Evolutionary conservation across 2,113 vertebrate genomes (phyloP), one percentile per base, ranked within the genome.

Genomic region (Oreotrochilus melanogaster): DNA sequence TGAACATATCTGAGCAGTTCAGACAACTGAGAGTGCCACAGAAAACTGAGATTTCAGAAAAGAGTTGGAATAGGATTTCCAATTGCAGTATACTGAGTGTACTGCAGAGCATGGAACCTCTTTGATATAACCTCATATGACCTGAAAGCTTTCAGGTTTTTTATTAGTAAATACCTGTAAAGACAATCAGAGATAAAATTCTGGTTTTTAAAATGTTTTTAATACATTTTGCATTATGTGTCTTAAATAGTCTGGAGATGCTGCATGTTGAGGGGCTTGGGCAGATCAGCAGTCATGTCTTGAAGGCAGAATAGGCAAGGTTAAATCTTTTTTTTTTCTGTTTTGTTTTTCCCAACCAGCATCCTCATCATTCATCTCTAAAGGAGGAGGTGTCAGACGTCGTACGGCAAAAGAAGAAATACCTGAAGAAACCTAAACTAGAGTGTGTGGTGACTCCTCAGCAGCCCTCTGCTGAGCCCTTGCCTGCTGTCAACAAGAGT

Each of bases 381-480:
- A 99, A 98, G 97, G 98, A 99, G 45, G 98, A 99, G 86, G 97
- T 96, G 80, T 97, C 98, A 30, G 98, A 99, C 67, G 98, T 98
- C 43, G 98, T 98, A 85, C 98, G 98, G 74, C 98, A 98, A 83
- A 99, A 99, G 98, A 99, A 99, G 98, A 99, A 99, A 48, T 98
- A 98, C 92, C 96, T 98, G 90, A 99, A 98, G 97, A 99, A 98
- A 94, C 98, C 98, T 79, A 98, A 98, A 65, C 92, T 98, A 75
- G 98, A 98, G 93, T 97, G 98, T 76, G 97, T 98, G 78, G 87
- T 98, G 90, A 94, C 98, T 53, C 97, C 98, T 86, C 98, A 98
- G 48, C 98, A 98, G 62, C 92, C 98, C 58, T 97, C 98, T 86
- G 97, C 98, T 42, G 98, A 98, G 90, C 97, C 98, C 42, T 87